phyloP scores from a whole-genome alignment of 1,140 invertebrate genomes.

The Trypoxylus dichotomus region DNA sequence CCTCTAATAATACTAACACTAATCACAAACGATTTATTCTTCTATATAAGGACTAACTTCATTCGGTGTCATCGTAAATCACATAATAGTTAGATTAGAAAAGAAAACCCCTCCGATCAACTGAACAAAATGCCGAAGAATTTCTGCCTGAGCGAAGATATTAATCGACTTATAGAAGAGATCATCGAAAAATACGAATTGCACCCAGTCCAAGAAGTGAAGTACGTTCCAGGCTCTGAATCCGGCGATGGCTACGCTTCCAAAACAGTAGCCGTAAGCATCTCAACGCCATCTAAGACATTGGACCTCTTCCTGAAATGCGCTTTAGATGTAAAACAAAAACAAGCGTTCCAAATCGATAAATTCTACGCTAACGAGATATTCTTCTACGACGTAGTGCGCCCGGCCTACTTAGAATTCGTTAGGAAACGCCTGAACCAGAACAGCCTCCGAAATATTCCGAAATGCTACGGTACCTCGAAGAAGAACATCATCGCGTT shows the following conservation, averaged over 20 bases:
- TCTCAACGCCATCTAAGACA: background rate
- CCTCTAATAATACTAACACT: no score
- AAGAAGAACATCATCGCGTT: slow-evolving; percentile 55
- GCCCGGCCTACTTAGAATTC: background rate
- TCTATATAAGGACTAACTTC: no score
- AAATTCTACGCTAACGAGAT: background rate
- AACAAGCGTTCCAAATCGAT: background rate
- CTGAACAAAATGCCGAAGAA: background rate
- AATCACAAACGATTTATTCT: no score
- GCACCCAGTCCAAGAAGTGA: background rate
- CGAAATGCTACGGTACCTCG: slow-evolving; percentile 51
- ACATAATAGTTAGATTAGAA: no score
- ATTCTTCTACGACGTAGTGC: slow-evolving; percentile 1
- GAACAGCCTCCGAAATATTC: slow-evolving; percentile 37
- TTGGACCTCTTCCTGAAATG: slow-evolving; percentile 3
- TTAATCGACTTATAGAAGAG: background rate
- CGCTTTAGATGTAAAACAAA: slow-evolving; percentile 8
- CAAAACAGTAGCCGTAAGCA: background rate
- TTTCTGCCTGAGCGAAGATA: background rate
- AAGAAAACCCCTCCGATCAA: no score
- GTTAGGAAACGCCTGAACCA: slow-evolving; percentile 1
- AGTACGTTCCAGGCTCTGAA: background rate
- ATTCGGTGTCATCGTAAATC: no score
- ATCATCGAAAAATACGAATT: background rate
- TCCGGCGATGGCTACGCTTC: background rate